Evolutionary conservation across 2,888 invertebrate species (phyloP), one percentile per base, ranked within the genome.

Genomic region (Andrena minutula): DNA sequence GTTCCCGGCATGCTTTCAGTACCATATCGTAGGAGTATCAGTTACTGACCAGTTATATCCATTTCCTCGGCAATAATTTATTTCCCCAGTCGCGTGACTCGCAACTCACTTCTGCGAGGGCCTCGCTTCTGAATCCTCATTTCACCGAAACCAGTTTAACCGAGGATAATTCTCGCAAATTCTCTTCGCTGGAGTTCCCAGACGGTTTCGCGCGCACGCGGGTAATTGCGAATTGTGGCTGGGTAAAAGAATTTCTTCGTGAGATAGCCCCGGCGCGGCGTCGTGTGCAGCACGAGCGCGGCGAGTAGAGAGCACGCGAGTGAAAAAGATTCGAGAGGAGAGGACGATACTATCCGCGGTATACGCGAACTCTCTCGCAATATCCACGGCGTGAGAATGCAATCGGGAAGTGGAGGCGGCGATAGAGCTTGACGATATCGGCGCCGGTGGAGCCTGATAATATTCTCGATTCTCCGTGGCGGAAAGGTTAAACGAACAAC

Each of bases 371-470:
- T 28, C 74, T 56, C 47, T 26, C 23, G 64, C 66, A 56, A 72
- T 63, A 71, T 68, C 76, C 74, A 53, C 74, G 63, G 70, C 85
- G 86, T 85, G 85, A 79, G 86, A 85, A 85, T 85, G 82, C 71
- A 82, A 80, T 73, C 69, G 77, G 69, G 69, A 75, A 68, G 82
- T 65, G 63, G 53, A 79, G 74, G 73, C 66, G 56, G 58, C 53
- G 84, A 75, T 77, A 71, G 35, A 51, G n/a, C 53, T 65, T 60
- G 83, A 77, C 79, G 83, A 82, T 86, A 86, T 82, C 65, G 79
- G 32, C 65, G 69, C 35, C 56, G 23, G 30, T 30, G 60, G 63
- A 56, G 47, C 30, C 28, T 63, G 65, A 77, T 75, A 79, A 86
- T 73, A 69, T 41, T 28, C 61, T 23, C 63, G 56, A 68, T 77